Evolutionary conservation across 2,113 vertebrate species (phyloP).

Genomic region (Anarrhichthys ocellatus): DNA sequence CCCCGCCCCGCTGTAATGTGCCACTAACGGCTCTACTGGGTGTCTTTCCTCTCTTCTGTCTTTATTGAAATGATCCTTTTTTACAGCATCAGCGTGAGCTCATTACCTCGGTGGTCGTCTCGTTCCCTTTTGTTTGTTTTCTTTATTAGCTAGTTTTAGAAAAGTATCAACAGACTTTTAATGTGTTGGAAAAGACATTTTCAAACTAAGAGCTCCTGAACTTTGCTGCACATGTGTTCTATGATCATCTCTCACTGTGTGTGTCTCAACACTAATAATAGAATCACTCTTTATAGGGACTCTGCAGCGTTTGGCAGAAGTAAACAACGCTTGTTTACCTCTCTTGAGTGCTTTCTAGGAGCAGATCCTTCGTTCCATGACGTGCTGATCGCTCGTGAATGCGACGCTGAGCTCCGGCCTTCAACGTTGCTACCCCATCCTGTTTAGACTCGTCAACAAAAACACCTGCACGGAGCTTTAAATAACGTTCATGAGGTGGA

Average conservation of each 20-base stretch:
- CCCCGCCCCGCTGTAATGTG: not conserved
- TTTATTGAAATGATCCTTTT: not conserved
- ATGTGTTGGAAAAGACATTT: not conserved
- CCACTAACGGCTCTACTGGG: not conserved
- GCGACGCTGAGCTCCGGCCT: not conserved
- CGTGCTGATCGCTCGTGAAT: not conserved
- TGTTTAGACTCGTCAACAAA: not conserved
- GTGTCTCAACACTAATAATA: not conserved
- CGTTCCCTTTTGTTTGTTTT: not conserved
- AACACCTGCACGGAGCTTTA: conserved; percentile 1
- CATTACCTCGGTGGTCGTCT: not conserved
- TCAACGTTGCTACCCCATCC: not conserved
- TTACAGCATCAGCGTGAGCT: not conserved
- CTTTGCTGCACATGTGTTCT: not conserved
- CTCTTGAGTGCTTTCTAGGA: not conserved
- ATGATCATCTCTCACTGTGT: not conserved
- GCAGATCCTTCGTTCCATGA: not conserved
- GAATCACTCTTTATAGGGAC: not conserved
- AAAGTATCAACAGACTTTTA: not conserved
- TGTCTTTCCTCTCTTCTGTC: not conserved
- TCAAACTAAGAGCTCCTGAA: not conserved
- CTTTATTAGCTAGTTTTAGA: not conserved
- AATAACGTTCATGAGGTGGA: conserved; percentile 18
- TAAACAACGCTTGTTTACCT: conserved; percentile 1
- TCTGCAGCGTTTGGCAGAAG: not conserved